phyloP scores from a whole-genome alignment of 2,797 vertebrate genomes.

The Aselliscus stoliczkanus region DNA sequence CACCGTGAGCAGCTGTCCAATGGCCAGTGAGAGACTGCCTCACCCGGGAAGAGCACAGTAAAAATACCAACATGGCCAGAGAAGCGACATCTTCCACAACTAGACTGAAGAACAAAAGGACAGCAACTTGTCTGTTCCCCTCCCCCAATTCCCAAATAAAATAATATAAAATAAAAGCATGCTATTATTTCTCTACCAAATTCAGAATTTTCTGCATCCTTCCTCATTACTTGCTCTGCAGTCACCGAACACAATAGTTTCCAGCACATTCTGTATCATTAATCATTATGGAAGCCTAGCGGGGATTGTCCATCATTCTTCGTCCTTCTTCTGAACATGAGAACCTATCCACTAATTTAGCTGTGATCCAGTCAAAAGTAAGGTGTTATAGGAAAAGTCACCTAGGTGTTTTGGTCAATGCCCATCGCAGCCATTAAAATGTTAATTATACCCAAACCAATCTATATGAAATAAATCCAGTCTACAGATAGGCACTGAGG shows the following conservation, averaged over 20 bases:
- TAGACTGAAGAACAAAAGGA: too few relatives aligned
- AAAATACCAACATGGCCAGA: too few relatives aligned
- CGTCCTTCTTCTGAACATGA: background rate
- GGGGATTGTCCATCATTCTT: background rate
- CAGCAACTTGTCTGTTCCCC: too few relatives aligned
- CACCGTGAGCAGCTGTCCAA: too few relatives aligned
- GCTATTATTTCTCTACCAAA: conserved; percentile 37
- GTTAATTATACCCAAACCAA: background rate
- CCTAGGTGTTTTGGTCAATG: background rate
- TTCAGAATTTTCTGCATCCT: background rate
- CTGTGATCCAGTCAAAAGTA: background rate
- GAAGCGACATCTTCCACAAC: too few relatives aligned
- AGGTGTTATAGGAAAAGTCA: background rate
- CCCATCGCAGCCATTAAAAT: background rate
- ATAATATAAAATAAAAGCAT: too few relatives aligned
- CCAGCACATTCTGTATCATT: background rate
- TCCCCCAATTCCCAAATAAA: too few relatives aligned
- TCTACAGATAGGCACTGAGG: background rate
- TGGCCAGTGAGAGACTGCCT: too few relatives aligned
- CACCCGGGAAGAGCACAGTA: too few relatives aligned
- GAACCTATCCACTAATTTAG: background rate
- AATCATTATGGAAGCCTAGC: background rate
- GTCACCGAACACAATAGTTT: background rate
- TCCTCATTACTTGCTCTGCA: conserved; percentile 3
- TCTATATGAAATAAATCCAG: background rate